A percentile compares a stretch with the other conserved stretches of the same genome.
phyloP scores from a whole-genome alignment of 2,888 invertebrate species.

The Protonemura montana region DNA sequence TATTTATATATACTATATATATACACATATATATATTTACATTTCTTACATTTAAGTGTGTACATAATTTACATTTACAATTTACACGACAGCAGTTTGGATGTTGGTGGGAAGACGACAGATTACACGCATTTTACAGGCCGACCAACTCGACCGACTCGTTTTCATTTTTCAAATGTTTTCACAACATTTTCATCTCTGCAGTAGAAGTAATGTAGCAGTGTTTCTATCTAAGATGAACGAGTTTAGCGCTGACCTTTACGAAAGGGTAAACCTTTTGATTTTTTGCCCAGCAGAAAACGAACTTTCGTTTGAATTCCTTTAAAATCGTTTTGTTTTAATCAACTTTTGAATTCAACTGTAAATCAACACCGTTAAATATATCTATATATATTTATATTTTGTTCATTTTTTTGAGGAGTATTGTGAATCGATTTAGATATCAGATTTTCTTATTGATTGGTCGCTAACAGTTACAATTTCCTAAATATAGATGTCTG shows the following conservation, averaged over 20 bases:
- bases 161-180: background rate
- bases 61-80: background rate
- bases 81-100: background rate
- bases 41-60: background rate
- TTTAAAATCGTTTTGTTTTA: slow-evolving; percentile 5
- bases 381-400: background rate
- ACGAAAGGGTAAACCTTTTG: background rate
- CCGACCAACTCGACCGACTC: background rate
- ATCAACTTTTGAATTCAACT: background rate
- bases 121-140: slow-evolving; percentile 1
- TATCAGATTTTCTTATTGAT: background rate
- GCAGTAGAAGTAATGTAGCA: background rate
- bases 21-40: too few relatives aligned
- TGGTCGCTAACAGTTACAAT: background rate
- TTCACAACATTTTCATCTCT: background rate
- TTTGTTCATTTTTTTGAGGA: too few relatives aligned
- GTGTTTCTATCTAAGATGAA: background rate
- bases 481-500: background rate
- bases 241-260: background rate
- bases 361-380: background rate
- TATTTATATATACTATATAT: too few relatives aligned
- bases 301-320: background rate
- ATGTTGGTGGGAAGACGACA: slow-evolving; percentile 28
- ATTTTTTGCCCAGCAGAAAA: slow-evolving; percentile 40
- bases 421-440: background rate